Conservation (phyloP, 2,797 vertebrate genomes). For the Lithobates sylvaticus region DNA sequence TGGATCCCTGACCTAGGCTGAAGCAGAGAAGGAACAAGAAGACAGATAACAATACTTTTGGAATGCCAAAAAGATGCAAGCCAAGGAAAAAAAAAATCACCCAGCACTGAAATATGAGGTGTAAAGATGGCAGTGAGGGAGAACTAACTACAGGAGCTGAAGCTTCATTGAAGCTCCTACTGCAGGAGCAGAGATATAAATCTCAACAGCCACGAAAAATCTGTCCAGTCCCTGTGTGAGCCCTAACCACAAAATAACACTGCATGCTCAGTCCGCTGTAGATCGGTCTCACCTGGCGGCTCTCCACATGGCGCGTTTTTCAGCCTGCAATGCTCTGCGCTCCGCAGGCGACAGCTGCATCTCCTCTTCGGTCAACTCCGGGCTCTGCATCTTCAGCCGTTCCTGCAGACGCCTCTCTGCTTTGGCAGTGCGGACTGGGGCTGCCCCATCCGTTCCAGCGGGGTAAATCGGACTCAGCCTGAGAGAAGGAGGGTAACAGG, state of each 20-base stretch:
- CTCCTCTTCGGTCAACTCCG: slow-evolving; percentile 82
- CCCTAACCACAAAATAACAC: not conserved
- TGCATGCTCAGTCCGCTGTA: not conserved
- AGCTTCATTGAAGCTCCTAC: too few relatives aligned
- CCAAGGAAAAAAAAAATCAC: too few relatives aligned
- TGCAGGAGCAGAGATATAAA: too few relatives aligned
- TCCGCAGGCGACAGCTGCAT: slow-evolving; percentile 94
- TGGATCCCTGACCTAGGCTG: too few relatives aligned
- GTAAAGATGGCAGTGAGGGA: too few relatives aligned
- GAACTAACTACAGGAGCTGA: too few relatives aligned
- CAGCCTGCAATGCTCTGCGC: slow-evolving; percentile 92
- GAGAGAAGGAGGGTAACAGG: not conserved
- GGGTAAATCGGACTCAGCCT: slow-evolving; percentile 79
- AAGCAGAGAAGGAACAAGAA: too few relatives aligned
- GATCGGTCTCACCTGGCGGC: slow-evolving; percentile 85
- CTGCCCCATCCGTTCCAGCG: slow-evolving; percentile 70
- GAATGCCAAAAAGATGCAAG: too few relatives aligned
- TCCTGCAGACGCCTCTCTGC: slow-evolving; percentile 94
- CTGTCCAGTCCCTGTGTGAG: too few relatives aligned
- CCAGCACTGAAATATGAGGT: too few relatives aligned
- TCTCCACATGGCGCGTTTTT: slow-evolving; percentile 98
- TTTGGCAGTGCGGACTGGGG: slow-evolving; percentile 93
- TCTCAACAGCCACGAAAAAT: too few relatives aligned
- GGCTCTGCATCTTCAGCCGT: slow-evolving; percentile 91
- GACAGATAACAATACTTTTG: too few relatives aligned